Evolutionary conservation across 2,888 invertebrate species (phyloP).

Genomic region (Agonopterix arenella): DNA sequence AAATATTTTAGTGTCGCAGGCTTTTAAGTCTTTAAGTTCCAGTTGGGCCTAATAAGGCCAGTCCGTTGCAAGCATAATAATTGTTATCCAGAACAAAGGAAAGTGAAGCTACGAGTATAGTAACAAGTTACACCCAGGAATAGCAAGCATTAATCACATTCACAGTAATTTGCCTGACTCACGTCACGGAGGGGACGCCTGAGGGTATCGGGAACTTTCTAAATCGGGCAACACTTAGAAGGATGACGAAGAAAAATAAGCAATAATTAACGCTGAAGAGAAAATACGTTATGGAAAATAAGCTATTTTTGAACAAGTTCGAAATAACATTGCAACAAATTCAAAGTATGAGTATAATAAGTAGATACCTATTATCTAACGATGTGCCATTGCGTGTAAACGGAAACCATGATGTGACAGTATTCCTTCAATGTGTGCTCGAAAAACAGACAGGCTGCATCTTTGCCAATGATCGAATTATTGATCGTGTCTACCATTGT

Average conservation of each 20-base stretch:
- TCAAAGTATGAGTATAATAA: no score
- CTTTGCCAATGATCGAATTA: no score
- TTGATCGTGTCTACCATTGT: no score
- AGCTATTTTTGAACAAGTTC: background rate
- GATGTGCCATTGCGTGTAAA: no score
- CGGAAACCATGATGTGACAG: no score
- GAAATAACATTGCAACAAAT: no score
- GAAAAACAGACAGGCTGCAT: no score
- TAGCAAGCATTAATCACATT: constrained; percentile 70
- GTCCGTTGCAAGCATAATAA: constrained; percentile 16
- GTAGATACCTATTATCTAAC: no score
- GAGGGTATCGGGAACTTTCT: constrained; percentile 58
- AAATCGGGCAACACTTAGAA: constrained; percentile 56
- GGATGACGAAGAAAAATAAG: constrained; percentile 44
- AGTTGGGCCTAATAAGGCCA: constrained; percentile 1
- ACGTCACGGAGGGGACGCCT: constrained; percentile 57
- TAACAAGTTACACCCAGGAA: constrained; percentile 53
- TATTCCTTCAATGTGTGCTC: no score
- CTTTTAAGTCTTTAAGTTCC: background rate
- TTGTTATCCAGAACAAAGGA: constrained; percentile 44
- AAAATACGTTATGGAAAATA: background rate
- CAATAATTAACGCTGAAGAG: constrained; percentile 2
- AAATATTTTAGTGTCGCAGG: no score
- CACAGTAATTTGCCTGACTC: constrained; percentile 70
- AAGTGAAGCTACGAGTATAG: constrained; percentile 20